These are phyloP conservation scores for Hafferia zeledoni DNA, from an alignment of 2,797 vertebrate species.

Conservation along the genomic window DNA sequence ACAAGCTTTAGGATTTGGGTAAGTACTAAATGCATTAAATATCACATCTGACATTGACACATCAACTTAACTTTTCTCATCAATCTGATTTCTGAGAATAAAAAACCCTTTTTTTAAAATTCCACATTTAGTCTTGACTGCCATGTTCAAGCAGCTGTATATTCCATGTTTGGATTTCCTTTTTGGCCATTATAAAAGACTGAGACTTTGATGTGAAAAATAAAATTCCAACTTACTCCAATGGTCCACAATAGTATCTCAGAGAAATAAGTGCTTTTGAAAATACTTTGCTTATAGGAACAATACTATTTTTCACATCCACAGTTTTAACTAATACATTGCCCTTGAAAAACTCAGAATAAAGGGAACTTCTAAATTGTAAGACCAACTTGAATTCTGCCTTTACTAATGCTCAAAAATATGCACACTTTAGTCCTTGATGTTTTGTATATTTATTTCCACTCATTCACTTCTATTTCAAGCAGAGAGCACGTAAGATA, in stretches of 20 bases:
- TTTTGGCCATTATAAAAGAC: neutral
- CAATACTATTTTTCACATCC: neutral
- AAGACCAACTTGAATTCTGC: neutral
- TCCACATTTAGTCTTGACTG: neutral
- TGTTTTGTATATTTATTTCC: neutral
- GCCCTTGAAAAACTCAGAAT: neutral
- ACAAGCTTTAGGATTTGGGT: neutral
- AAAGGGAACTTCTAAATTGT: neutral
- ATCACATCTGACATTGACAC: neutral
- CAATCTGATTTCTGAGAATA: neutral
- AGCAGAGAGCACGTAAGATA: neutral
- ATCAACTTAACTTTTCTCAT: neutral
- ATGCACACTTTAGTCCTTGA: neutral
- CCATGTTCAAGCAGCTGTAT: neutral
- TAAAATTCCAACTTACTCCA: neutral
- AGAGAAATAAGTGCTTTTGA: neutral
- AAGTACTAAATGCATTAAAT: neutral
- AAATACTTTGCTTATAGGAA: neutral
- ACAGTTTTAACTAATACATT: neutral
- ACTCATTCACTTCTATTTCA: neutral
- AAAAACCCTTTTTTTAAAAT: neutral
- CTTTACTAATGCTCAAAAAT: neutral
- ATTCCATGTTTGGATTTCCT: neutral
- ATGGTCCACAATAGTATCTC: neutral
- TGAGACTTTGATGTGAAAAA: neutral